Evolutionary conservation across 1,140 invertebrate species (phyloP).

Genomic region (Drosophila hydei): DNA sequence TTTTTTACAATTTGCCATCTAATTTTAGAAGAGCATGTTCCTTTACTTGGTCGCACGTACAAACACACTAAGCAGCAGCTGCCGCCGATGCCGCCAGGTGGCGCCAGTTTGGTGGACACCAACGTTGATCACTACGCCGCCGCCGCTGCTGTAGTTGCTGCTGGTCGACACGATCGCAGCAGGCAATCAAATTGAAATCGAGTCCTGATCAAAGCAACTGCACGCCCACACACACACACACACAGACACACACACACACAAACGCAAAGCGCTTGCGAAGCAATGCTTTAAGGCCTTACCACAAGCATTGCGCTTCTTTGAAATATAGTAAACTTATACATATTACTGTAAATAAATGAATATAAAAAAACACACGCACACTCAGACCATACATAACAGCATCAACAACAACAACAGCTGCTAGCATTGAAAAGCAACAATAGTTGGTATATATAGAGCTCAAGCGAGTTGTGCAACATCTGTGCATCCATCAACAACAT

Average conservation of each 20-base stretch:
- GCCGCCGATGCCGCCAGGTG: constrained; percentile 36
- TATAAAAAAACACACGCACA: too few relatives aligned
- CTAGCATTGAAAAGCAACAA: constrained; percentile 14
- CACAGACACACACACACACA: not conserved
- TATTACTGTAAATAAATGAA: too few relatives aligned
- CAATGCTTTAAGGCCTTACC: too few relatives aligned
- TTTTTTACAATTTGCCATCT: constrained; percentile 72
- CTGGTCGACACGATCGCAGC: constrained; percentile 25
- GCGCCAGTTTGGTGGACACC: constrained; percentile 37
- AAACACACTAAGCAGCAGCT: constrained; percentile 74
- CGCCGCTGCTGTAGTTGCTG: constrained; percentile 22
- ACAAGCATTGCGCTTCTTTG: too few relatives aligned
- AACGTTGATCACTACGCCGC: constrained; percentile 33
- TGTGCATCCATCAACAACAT: not conserved
- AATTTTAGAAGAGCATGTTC: constrained; percentile 86
- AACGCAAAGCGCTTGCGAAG: too few relatives aligned
- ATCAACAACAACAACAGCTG: constrained; percentile 2
- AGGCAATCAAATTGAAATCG: constrained; percentile 9
- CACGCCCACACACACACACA: constrained; percentile 1
- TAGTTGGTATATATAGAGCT: not conserved
- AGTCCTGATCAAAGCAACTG: constrained; percentile 14
- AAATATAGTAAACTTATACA: too few relatives aligned
- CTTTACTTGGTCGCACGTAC: constrained; percentile 85
- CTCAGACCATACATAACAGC: not conserved
- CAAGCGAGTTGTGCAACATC: constrained; percentile 11